phyloP scores from a whole-genome alignment of 1,140 invertebrate species.

The Brachionus angularis region DNA sequence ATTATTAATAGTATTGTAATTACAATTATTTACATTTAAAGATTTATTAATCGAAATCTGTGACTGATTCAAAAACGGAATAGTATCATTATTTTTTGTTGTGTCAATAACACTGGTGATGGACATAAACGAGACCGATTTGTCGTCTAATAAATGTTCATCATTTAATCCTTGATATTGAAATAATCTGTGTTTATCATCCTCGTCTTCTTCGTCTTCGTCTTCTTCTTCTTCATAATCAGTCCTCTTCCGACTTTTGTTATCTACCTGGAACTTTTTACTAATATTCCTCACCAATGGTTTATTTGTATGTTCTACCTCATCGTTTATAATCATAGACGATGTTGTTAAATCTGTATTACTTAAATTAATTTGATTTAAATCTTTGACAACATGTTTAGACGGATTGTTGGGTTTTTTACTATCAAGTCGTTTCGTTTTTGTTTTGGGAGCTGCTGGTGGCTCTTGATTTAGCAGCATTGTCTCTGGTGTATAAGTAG shows the following conservation, averaged over 20 bases:
- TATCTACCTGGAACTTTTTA: too few species aligned
- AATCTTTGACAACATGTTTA: too few species aligned
- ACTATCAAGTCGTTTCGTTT: too few species aligned
- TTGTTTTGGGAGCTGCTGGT: constrained; percentile 15
- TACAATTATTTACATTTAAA: background rate
- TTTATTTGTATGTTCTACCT: background rate
- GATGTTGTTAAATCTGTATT: background rate
- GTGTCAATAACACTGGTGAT: constrained; percentile 18
- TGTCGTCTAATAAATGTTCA: background rate
- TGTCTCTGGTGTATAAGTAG: constrained; percentile 10
- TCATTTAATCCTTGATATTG: too few species aligned
- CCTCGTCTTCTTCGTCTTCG: background rate
- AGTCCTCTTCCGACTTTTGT: too few species aligned
- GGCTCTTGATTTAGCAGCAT: background rate
- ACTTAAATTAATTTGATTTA: too few species aligned
- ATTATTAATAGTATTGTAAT: background rate
- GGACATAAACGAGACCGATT: background rate
- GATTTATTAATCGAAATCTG: constrained; percentile 24
- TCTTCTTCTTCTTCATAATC: background rate
- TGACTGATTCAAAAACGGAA: constrained; percentile 38
- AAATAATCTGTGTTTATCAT: too few species aligned
- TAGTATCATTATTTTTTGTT: constrained; percentile 31
- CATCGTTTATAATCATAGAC: background rate
- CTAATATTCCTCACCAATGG: too few species aligned
- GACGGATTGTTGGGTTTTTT: too few species aligned